Evolutionary conservation across 2,888 invertebrate genomes (phyloP).

Genomic region (Frankliniella intonsa): DNA sequence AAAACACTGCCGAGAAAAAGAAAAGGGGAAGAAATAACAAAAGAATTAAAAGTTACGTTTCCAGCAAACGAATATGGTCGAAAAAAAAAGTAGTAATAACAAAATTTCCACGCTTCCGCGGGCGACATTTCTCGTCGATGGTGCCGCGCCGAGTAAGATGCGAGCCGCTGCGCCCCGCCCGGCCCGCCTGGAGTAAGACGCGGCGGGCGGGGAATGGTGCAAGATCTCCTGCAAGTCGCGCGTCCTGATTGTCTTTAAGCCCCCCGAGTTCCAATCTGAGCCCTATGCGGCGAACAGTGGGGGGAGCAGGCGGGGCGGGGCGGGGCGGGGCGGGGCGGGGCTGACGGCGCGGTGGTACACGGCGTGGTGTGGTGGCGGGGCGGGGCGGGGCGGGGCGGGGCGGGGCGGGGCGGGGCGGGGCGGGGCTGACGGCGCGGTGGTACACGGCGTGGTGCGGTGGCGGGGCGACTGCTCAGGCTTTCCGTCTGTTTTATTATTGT

Average conservation of each 20-base stretch:
- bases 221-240: too few relatives aligned
- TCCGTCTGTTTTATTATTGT: constrained; percentile 19
- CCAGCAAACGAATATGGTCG: too few relatives aligned
- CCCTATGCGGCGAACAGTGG: neutral
- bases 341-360: neutral
- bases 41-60: too few relatives aligned
- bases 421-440: neutral
- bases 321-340: neutral
- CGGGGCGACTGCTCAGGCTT: constrained; percentile 4
- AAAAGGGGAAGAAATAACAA: too few relatives aligned
- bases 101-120: too few relatives aligned
- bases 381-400: neutral
- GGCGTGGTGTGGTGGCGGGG: neutral
- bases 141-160: too few relatives aligned
- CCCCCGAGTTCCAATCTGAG: neutral
- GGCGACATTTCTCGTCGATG: too few relatives aligned
- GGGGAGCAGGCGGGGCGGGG: neutral
- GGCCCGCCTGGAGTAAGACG: too few relatives aligned
- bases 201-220: too few relatives aligned
- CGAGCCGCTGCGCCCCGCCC: too few relatives aligned
- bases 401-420: neutral
- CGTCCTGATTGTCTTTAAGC: constrained; percentile 9
- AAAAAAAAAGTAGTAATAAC: too few relatives aligned
- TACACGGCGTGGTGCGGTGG: neutral
- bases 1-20: too few relatives aligned